Percentiles rank a stretch among this genome's conserved stretches.
Conservation (phyloP, 1,140 invertebrate species). For the Tetramorium simillimum region DNA sequence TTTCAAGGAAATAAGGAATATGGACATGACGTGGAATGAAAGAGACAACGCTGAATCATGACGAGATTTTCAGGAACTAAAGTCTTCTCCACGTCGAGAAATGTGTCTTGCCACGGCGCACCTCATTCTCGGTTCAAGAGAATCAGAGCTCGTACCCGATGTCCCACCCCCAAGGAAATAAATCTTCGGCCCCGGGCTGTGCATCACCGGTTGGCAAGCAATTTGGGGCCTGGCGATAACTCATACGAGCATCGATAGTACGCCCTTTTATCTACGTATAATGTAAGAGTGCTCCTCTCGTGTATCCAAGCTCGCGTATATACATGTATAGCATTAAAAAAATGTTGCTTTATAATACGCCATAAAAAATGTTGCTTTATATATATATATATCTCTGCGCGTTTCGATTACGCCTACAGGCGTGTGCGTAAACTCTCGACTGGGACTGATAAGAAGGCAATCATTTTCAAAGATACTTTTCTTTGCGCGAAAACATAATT, state of each 20-base stretch:
- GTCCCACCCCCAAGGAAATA: slow-evolving; percentile 77
- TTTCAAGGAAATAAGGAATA: slow-evolving; percentile 8
- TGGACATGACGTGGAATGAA: slow-evolving; percentile 28
- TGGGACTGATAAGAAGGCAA: slow-evolving; percentile 2
- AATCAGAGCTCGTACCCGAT: slow-evolving; percentile 47
- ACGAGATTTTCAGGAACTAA: slow-evolving; percentile 33
- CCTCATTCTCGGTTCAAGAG: slow-evolving; percentile 69
- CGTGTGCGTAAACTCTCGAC: neutral
- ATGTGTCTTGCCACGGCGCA: slow-evolving; percentile 61
- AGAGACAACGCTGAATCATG: slow-evolving; percentile 53
- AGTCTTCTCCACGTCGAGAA: slow-evolving; percentile 44
- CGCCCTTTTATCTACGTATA: slow-evolving; percentile 62
- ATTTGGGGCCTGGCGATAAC: slow-evolving; percentile 84
- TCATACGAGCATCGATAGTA: slow-evolving; percentile 84
- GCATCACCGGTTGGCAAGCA: slow-evolving; percentile 84
- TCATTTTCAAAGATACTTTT: neutral
- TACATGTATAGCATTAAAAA: slow-evolving; percentile 64
- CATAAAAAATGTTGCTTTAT: neutral
- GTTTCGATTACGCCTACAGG: neutral
- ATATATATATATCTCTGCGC: neutral
- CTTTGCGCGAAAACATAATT: neutral
- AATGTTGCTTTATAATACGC: neutral
- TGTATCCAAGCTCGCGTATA: slow-evolving; percentile 71
- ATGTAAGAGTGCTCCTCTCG: slow-evolving; percentile 30
- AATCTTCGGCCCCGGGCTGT: slow-evolving; percentile 83